phyloP scores from a whole-genome alignment of 2,113 vertebrate genomes.

The Xiphophorus hellerii region DNA sequence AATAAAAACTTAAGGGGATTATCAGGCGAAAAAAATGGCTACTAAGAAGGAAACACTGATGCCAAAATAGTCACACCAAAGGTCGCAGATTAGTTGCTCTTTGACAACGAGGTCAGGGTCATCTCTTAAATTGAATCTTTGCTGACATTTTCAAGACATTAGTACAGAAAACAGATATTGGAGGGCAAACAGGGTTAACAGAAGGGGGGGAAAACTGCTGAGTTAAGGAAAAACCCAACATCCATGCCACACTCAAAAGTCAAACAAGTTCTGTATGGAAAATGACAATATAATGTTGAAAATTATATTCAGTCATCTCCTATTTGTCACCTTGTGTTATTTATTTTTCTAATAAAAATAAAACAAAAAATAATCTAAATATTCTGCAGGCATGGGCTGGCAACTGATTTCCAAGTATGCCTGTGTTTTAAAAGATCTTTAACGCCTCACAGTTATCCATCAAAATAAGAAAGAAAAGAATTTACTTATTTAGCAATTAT shows the following conservation, averaged over 20 bases:
- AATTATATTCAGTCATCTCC: slow-evolving; percentile 38
- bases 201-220: slow-evolving; percentile 1
- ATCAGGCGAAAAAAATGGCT: slow-evolving; percentile 4
- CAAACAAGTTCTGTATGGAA: slow-evolving; percentile 9
- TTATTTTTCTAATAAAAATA: neutral
- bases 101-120: slow-evolving; percentile 4
- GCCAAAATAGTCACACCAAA: neutral
- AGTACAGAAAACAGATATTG: slow-evolving; percentile 51
- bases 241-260: slow-evolving; percentile 26
- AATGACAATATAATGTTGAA: slow-evolving; percentile 29
- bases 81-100: slow-evolving; percentile 4
- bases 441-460: too few species aligned
- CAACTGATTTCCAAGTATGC: too few species aligned
- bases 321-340: slow-evolving; percentile 37
- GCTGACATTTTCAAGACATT: slow-evolving; percentile 40
- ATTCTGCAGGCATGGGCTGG: too few species aligned
- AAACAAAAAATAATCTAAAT: too few species aligned
- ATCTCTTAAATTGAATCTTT: slow-evolving; percentile 10
- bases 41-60: slow-evolving; percentile 20
- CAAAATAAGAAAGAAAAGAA: too few species aligned
- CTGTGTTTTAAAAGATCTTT: too few species aligned
- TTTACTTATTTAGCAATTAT: too few species aligned
- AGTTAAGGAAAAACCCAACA: slow-evolving; percentile 19
- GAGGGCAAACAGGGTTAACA: slow-evolving; percentile 48
- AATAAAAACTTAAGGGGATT: slow-evolving; percentile 12